Evolutionary conservation across 2,888 invertebrate genomes (phyloP), one percentile per base, ranked within the genome.

Genomic region (Eristalis tenax): DNA sequence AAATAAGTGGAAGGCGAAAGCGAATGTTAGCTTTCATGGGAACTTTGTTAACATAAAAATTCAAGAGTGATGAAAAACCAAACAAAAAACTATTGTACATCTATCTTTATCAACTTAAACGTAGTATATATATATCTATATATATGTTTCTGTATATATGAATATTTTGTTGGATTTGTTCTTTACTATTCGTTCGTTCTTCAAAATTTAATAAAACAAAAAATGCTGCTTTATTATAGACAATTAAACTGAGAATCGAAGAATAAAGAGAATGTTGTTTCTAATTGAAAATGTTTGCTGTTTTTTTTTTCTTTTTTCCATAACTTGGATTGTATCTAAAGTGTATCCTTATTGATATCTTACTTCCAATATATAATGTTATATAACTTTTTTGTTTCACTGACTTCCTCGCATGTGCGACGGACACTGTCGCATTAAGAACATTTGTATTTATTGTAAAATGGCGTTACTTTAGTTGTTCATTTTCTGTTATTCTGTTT

Each of bases 231-330:
- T 77, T 63, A 50, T 50, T 8, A 50, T n/a, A 18, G 18, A 50
- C 22, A 68, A 59, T 59, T 63, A 56, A 77, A 74, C 18, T 66
- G 70, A 73, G 83, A 83, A 71, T 83, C 75, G 79, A 87, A 87
- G 83, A 87, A 87, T 50, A 50, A 50, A 50, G 50, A 87, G 79
- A 79, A 83, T 87, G 87, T 87, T 87, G 83, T 80, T 87, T 87
- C 79, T 83, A 83, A 76, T 79, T 87, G 43, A 83, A 87, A 83
- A 79, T 83, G 79, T 83, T 76, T 83, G 70, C 78, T 83, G 83
- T 74, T 63, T 74, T 40, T 63, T 56, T 57, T 18, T 57, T 18
- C 26, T 57, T 28, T 64, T 26, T 50, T 22, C 32, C 18, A 43
- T 23, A 32, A 43, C 40, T n/a, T n/a, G n/a, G n/a, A n/a, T n/a